Base-by-base conservation (phyloP, 2,113 vertebrate species). In the Pygoscelis antarcticus region DNA sequence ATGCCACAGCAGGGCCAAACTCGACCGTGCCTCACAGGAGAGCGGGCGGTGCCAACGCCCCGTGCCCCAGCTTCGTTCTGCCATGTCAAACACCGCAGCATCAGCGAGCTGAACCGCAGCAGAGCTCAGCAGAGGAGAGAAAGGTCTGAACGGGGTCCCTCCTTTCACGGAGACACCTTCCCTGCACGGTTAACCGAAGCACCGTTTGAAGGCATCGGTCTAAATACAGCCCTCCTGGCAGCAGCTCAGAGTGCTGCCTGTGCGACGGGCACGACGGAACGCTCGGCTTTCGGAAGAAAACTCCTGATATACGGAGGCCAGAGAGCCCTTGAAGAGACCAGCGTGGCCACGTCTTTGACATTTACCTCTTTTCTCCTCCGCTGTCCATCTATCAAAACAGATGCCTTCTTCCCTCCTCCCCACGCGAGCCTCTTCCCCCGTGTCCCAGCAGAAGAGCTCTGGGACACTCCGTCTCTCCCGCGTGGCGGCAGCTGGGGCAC, bases 11-110 rank as follows among this genome's bases (percentile, higher is more conserved):
- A 19, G 18, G 32, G 66, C 54, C 38, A 30, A 51, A 70, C 30
- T 66, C 26, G 21, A 1, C 2, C 0, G 0, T 4, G 7, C 10
- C 68, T 72, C 58, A 34, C 10, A 13, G 27, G 32, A 66, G n/a
- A 36, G 61, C 1, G 1, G 27, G 19, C 26, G 6, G 2, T 5
- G n/a, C 13, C 52, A 10, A 18, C 3, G 1, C 3, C 13, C 36
- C 3, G 1, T 4, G 9, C 10, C 44, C 16, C 0, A 2, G 46
- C 44, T 42, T 54, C 22, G 6, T 42, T 55, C 61, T 29, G 27
- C 40, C 26, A 6, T 0, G 0, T 0, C 2, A 40, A 76, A 6
- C 5, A 32, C n/a, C 55, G 22, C 30, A 21, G 10, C 32, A 51
- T 1, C 70, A 51, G 38, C 1, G 11, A 77, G 44, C 6, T 34